Percentiles rank a stretch among this genome's conserved stretches.
phyloP scores from a whole-genome alignment of 2,888 invertebrate genomes.

The Enchytraeus crypticus region DNA sequence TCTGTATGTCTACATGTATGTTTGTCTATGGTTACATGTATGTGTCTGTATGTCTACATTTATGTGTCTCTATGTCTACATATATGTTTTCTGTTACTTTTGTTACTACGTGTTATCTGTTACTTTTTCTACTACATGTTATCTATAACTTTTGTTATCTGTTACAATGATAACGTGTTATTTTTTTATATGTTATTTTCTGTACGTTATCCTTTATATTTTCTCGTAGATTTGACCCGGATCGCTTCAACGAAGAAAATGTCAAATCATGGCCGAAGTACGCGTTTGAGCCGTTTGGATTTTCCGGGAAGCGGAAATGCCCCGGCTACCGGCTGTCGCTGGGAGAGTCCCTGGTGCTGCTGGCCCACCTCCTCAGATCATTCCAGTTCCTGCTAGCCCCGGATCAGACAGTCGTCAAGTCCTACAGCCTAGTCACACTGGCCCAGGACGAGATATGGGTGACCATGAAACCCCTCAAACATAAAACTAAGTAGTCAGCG shows the following conservation, averaged over 20 bases:
- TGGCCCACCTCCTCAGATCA: conserved; percentile 24
- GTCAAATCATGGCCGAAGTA: conserved; percentile 29
- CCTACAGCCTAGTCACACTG: conserved; percentile 43
- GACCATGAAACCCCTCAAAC: background rate
- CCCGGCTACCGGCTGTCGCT: conserved; percentile 37
- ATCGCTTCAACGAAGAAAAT: conserved; percentile 37
- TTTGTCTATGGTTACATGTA: too few relatives aligned
- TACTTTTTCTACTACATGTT: too few relatives aligned
- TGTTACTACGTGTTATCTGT: too few relatives aligned
- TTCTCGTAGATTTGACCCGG: conserved; percentile 43
- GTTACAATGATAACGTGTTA: too few relatives aligned
- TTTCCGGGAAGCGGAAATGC: conserved; percentile 45
- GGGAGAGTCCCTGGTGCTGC: background rate
- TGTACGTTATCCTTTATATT: too few relatives aligned
- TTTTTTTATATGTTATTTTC: too few relatives aligned
- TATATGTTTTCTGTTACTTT: too few relatives aligned
- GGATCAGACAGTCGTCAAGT: conserved; percentile 40
- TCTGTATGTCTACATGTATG: too few relatives aligned
- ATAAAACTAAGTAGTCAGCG: too few relatives aligned
- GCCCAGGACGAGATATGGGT: conserved; percentile 35
- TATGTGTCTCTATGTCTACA: too few relatives aligned
- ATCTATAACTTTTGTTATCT: too few relatives aligned
- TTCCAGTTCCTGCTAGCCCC: conserved; percentile 41
- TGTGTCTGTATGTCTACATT: too few relatives aligned
- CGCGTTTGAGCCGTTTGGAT: conserved; percentile 46